These are phyloP conservation scores for Zaprionus ornatus DNA, from an alignment of 1,140 invertebrate species.

Conservation along the genomic window DNA sequence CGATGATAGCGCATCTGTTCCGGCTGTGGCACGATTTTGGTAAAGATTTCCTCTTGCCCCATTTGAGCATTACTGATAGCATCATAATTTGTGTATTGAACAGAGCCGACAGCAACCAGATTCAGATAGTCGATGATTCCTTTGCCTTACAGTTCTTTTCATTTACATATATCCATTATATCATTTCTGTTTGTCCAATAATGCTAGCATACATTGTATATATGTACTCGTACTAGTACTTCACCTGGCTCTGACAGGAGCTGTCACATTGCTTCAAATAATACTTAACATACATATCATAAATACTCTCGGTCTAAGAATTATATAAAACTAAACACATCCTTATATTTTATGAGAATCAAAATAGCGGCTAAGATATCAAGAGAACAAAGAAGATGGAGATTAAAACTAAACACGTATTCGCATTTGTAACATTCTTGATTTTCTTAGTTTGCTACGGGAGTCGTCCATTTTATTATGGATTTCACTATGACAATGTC, in stretches of 20 bases:
- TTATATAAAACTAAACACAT: not conserved
- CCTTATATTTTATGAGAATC: no score
- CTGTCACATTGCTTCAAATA: not conserved
- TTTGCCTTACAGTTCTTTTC: not conserved
- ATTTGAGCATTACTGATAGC: not conserved
- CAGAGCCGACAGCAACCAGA: not conserved
- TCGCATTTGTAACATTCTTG: no score
- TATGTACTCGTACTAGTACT: no score
- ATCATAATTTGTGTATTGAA: not conserved
- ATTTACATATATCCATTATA: no score
- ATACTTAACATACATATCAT: not conserved
- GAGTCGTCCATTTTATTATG: constrained; percentile 16
- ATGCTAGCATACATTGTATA: no score
- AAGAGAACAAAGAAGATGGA: no score
- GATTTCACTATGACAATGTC: constrained; percentile 38
- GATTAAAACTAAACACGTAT: no score
- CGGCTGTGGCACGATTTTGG: not conserved
- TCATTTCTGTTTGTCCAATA: no score
- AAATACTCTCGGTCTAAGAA: not conserved
- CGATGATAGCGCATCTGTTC: not conserved
- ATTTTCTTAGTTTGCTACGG: no score
- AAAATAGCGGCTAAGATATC: no score
- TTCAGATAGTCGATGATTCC: no score
- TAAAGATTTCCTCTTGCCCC: not conserved
- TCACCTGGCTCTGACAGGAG: not conserved